Base-by-base conservation (phyloP, 1,140 invertebrate species). In the Drosophila ohnishii region DNA sequence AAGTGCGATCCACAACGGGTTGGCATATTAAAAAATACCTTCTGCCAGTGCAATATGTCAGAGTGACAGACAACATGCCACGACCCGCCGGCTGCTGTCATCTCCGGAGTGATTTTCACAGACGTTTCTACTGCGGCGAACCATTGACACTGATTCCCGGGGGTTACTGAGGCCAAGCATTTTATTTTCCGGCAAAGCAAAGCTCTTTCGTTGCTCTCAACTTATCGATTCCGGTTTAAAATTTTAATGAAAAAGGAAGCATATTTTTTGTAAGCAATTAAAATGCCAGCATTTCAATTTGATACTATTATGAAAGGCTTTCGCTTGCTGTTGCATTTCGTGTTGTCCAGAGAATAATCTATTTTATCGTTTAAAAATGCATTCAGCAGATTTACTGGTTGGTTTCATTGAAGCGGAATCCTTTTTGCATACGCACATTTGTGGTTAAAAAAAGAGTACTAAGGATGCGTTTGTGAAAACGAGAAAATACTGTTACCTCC, bases 221-320 rank as follows among this genome's bases (percentile, higher is more conserved):
- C 50, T 71, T 35, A 71, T 50, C 10, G 35, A 72, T 71, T 71
- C 42, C 9, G 34, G 45, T 47, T 53, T 30, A 28, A 35, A 48
- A 25, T 34, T 2, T 48, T 57, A 28, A 58, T 40, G 25, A 40
- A 70, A 58, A 71, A 40, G n/a, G 28, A 55, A 58, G 39, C 32
- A 50, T 40, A 51, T 74, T 63, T 77, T 63, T 57, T 73, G 69
- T 59, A 48, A 44, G 61, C 80, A 78, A 82, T 82, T 82, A 70
- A 80, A 75, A 75, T 58, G 59, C 34, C 60, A 66, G 63, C 22
- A 51, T 59, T 78, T 75, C 50, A 62, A 83, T 83, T 83, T 75
- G 42, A 44, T 53, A 40, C 60, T 75, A 78, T 82, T 75, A 82
- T 65, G 44, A 61, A 53, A 35, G 40, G 48, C 32, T 69, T 74